Percentiles rank a stretch among this genome's conserved stretches.
phyloP scores from a whole-genome alignment of 1,140 invertebrate genomes.

The Teleopsis dalmanni region DNA sequence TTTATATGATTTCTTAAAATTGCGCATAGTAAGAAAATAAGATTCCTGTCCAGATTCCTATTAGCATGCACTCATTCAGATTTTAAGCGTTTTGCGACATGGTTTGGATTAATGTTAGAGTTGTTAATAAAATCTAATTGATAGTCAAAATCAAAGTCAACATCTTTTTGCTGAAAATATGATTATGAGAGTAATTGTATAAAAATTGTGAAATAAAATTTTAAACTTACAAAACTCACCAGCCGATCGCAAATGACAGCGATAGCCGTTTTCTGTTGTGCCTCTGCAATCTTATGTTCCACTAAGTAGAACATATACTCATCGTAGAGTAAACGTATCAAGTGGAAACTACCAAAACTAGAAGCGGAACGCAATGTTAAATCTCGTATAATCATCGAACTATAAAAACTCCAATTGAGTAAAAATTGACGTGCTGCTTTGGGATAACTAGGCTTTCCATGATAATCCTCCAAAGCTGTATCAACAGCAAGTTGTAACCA shows the following conservation, averaged over 20 bases:
- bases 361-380: constrained; percentile 90
- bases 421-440: constrained; percentile 89
- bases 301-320: constrained; percentile 99
- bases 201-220: background rate
- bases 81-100: constrained; percentile 36
- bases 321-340: constrained; percentile 94
- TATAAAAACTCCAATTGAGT: constrained; percentile 98
- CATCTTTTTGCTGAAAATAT: constrained; percentile 31
- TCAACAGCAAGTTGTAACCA: constrained; percentile 93
- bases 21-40: too few species aligned
- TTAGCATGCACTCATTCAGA: constrained; percentile 30
- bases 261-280: constrained; percentile 83
- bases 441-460: constrained; percentile 77
- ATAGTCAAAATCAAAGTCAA: constrained; percentile 40
- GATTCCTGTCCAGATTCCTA: background rate
- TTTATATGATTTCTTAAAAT: too few species aligned
- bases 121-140: constrained; percentile 33
- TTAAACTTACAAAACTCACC: constrained; percentile 19
- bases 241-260: constrained; percentile 68
- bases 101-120: constrained; percentile 13
- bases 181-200: background rate
- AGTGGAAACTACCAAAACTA: constrained; percentile 98
- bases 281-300: constrained; percentile 91
- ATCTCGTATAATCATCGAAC: constrained; percentile 94
- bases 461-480: constrained; percentile 78